Evolutionary conservation across 2,113 vertebrate genomes (phyloP).

Genomic region (Sphaerodactylus townsendi): DNA sequence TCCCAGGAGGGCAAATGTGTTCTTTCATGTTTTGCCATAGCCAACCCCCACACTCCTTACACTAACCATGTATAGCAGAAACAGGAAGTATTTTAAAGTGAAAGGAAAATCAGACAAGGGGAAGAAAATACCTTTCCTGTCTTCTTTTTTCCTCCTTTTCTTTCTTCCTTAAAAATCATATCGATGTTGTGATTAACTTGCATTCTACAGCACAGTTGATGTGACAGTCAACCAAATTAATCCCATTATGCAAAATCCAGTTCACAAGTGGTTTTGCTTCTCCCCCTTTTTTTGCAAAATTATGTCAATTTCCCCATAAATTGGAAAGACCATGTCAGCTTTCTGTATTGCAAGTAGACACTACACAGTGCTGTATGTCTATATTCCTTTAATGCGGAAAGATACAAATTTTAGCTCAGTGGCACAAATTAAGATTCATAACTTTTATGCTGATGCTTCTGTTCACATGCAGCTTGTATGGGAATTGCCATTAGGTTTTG

Average conservation of each 20-base stretch:
- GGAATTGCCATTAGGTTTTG: slow-evolving; percentile 61
- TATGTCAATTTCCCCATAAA: slow-evolving; percentile 80
- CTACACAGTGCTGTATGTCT: slow-evolving; percentile 64
- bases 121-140: slow-evolving; percentile 57
- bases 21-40: slow-evolving; percentile 26
- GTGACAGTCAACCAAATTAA: slow-evolving; percentile 83
- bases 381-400: slow-evolving; percentile 68
- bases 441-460: slow-evolving; percentile 75
- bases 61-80: neutral
- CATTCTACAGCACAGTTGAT: slow-evolving; percentile 74
- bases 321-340: slow-evolving; percentile 77
- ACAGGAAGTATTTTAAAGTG: slow-evolving; percentile 31
- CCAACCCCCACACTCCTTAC: neutral
- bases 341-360: slow-evolving; percentile 68
- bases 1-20: neutral
- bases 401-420: slow-evolving; percentile 69
- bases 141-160: slow-evolving; percentile 44
- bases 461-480: slow-evolving; percentile 63
- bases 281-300: slow-evolving; percentile 69
- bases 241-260: slow-evolving; percentile 84
- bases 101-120: slow-evolving; percentile 49
- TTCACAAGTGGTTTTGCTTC: slow-evolving; percentile 78
- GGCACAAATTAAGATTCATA: slow-evolving; percentile 77
- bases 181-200: slow-evolving; percentile 78
- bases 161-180: slow-evolving; percentile 68